phyloP scores from a whole-genome alignment of 1,140 invertebrate species.

The Belonocnema kinseyi region DNA sequence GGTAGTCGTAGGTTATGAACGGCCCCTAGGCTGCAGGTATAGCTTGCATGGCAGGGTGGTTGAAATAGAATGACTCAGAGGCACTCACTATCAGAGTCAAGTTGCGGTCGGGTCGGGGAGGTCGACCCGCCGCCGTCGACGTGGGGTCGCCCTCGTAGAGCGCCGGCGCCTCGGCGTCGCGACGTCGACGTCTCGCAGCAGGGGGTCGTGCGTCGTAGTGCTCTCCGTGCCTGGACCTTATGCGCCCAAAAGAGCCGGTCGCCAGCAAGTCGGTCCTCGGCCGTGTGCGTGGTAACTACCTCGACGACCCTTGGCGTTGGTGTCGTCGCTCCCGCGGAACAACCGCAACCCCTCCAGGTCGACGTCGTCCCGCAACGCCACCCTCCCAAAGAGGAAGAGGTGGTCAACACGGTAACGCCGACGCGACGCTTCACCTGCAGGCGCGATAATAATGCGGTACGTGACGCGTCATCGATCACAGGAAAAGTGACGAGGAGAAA shows the following conservation, averaged over 20 bases:
- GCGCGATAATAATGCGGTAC: slow-evolving; percentile 30
- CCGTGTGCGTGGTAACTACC: slow-evolving; percentile 1
- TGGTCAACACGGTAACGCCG: not conserved
- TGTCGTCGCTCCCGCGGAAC: slow-evolving; percentile 8
- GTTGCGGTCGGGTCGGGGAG: slow-evolving; percentile 30
- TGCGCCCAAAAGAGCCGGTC: slow-evolving; percentile 22
- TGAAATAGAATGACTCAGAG: too few species aligned
- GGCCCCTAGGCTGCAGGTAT: too few species aligned
- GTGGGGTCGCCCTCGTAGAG: slow-evolving; percentile 6
- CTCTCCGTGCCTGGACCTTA: slow-evolving; percentile 29
- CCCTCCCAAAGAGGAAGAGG: not conserved
- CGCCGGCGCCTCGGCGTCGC: slow-evolving; percentile 35
- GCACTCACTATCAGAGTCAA: not conserved
- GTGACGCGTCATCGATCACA: slow-evolving; percentile 24
- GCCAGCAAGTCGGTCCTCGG: slow-evolving; percentile 18
- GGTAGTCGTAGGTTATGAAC: too few species aligned
- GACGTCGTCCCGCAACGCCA: not conserved
- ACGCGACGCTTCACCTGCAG: slow-evolving; percentile 15
- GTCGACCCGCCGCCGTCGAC: slow-evolving; percentile 39
- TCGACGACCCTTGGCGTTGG: not conserved
- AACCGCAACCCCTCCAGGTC: not conserved
- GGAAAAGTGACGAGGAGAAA: slow-evolving; percentile 23
- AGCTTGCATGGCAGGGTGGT: too few species aligned
- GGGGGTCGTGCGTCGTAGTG: slow-evolving; percentile 28
- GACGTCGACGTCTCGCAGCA: slow-evolving; percentile 38